Evolutionary conservation across 1,140 invertebrate species (phyloP), one percentile per base, ranked within the genome.

Genomic region (Apolygus lucorum): DNA sequence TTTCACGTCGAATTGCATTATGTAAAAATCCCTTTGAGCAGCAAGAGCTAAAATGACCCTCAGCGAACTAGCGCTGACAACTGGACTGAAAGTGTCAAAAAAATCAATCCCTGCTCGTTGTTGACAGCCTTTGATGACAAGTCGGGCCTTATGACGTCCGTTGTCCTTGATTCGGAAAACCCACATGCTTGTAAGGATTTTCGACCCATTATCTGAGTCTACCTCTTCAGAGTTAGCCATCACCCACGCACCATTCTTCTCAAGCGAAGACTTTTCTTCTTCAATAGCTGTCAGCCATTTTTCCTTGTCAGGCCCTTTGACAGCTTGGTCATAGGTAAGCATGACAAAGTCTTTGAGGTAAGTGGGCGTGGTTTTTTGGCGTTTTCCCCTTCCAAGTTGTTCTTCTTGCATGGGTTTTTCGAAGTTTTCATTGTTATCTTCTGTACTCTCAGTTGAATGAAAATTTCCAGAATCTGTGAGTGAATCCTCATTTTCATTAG

Each of bases 1-100:
- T 72, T 77, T 79, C 1, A 82, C 75, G 75, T 82, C 79, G 66
- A 82, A 78, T 66, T 81, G 78, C 34, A 70, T 42, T 17, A 82
- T 72, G 17, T 76, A 25, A 27, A 76, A 72, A 52, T 78, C 73
- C 66, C 79, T 52, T 68, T 74, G 59, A 4, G 76, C 76, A 63
- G 78, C 74, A 68, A 81, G 74, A 63, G 74, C 72, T 14, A 82
- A 66, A n/a, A 82, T n/a, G 42, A 77, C 68, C 73, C 82, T 73
- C 59, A 83, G 74, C 25, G 79, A 74, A 28, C 76, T 76, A 69
- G 74, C 76, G 63, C 75, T 72, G 0, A 73, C 74, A 11, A 82
- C 79, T 28, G 78, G 75, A 22, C 77, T 59, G 68, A 73, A 80
- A 64, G 76, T 78, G 72, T 80, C 77, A 54, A 74, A 26, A 68